Evolutionary conservation across 2,888 invertebrate species (phyloP), one percentile per base, ranked within the genome.

Genomic region (Torymus tubicola): DNA sequence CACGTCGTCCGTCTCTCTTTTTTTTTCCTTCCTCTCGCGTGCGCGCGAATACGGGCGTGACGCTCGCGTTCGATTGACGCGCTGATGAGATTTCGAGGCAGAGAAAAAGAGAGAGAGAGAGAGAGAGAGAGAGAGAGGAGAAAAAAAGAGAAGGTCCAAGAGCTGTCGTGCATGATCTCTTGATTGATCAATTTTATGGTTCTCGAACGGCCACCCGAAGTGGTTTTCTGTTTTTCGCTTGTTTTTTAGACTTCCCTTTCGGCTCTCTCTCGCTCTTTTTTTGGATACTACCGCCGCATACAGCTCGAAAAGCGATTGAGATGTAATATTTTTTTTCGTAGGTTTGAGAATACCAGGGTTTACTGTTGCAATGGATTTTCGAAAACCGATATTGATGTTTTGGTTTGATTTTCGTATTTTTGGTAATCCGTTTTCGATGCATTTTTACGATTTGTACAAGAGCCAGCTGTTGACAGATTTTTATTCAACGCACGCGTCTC

Each of bases 31-130:
- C 31, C 31, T 31, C 31, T 31, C 31, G 31, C 31, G 31, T 24
- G 3, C 24, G 24, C 31, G 31, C 31, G 31, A 8, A 31, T 31
- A 31, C 52, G n/a, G 13, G 21, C 58, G 58, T 77, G 71, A 58
- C 63, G 50, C 24, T 65, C 24, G 8, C 18, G 31, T 31, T 31
- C 31, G 67, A 71, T 78, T 61, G 72, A 68, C 61, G 42, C 67
- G 63, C 21, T 68, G 78, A 78, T 78, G 72, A 73, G 67, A 78
- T 73, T 73, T 73, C 60, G 16, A 68, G 68, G 31, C 5, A n/a
- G 72, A 42, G 13, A 16, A 52, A 55, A 42, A 8, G n/a, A n/a
- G 3, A 14, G 50, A 1, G 16, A 8, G 52, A 61, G n/a, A 73
- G 55, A 42, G 42, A 18, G n/a, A 50, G 24, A 11, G 14, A n/a